phyloP scores from a whole-genome alignment of 2,113 vertebrate genomes.

The Daboia siamensis region DNA sequence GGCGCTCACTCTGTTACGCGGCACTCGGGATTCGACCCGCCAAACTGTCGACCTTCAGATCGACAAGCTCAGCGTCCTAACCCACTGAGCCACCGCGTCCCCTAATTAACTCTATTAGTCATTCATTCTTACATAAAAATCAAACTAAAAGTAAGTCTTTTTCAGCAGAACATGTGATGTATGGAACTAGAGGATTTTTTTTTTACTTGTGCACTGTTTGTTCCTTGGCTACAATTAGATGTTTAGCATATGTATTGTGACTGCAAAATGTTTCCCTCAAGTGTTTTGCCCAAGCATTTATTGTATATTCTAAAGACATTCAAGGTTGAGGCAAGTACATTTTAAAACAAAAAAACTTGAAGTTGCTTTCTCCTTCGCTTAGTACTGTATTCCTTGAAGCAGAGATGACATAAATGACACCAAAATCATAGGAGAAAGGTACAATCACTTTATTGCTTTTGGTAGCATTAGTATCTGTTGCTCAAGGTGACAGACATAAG shows the following conservation, averaged over 20 bases:
- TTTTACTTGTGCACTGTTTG: not conserved
- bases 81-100: too few species aligned
- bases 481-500: slow-evolving; percentile 8
- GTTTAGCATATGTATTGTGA: slow-evolving; percentile 15
- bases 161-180: not conserved
- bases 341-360: slow-evolving; percentile 15
- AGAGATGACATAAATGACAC: slow-evolving; percentile 33
- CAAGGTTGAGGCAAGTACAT: not conserved
- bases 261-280: slow-evolving; percentile 8
- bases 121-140: slow-evolving; percentile 33
- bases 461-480: slow-evolving; percentile 22
- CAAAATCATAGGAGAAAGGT: slow-evolving; percentile 26
- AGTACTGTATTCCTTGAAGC: slow-evolving; percentile 9
- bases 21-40: too few species aligned
- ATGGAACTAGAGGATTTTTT: not conserved
- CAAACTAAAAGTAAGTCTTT: not conserved
- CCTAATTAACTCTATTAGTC: not conserved
- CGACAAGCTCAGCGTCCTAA: too few species aligned
- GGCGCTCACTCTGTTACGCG: too few species aligned
- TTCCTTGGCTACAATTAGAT: not conserved
- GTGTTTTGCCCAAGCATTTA: not conserved
- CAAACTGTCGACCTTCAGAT: too few species aligned
- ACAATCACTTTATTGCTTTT: slow-evolving; percentile 3
- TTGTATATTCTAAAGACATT: slow-evolving; percentile 22
- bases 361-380: slow-evolving; percentile 31